phyloP scores from a whole-genome alignment of 2,797 vertebrate genomes.

The Rhinophrynus dorsalis region DNA sequence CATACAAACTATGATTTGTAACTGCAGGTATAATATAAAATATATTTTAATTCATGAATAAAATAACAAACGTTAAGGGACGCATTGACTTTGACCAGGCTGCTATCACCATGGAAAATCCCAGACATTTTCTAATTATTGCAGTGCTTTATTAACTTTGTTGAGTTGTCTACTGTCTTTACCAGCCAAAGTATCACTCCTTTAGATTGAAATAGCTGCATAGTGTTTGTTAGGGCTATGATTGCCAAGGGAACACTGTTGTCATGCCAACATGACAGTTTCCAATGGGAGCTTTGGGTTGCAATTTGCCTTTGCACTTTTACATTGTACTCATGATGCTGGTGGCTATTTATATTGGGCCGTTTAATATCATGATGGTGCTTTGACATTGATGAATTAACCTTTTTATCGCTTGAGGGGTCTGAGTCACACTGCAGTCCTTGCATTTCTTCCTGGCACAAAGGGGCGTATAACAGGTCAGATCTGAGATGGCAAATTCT shows the following conservation, averaged over 20 bases:
- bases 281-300: background rate
- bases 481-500: background rate
- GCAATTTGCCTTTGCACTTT: background rate
- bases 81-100: too few relatives aligned
- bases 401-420: constrained; percentile 10
- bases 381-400: background rate
- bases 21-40: too few relatives aligned
- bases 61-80: too few relatives aligned
- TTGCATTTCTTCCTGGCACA: constrained; percentile 11
- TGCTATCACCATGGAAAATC: background rate
- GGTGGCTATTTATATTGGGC: background rate
- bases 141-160: background rate
- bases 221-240: background rate
- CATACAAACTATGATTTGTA: too few relatives aligned
- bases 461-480: background rate
- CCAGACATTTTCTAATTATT: background rate
- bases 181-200: too few relatives aligned
- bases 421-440: background rate
- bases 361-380: background rate
- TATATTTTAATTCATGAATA: too few relatives aligned
- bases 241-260: background rate
- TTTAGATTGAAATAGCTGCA: too few relatives aligned
- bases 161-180: too few relatives aligned
- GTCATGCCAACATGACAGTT: background rate
- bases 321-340: background rate